Percentiles rank a stretch among this genome's conserved stretches.
Conservation (phyloP, 2,888 invertebrate genomes). For the Ceriagrion tenellum region DNA sequence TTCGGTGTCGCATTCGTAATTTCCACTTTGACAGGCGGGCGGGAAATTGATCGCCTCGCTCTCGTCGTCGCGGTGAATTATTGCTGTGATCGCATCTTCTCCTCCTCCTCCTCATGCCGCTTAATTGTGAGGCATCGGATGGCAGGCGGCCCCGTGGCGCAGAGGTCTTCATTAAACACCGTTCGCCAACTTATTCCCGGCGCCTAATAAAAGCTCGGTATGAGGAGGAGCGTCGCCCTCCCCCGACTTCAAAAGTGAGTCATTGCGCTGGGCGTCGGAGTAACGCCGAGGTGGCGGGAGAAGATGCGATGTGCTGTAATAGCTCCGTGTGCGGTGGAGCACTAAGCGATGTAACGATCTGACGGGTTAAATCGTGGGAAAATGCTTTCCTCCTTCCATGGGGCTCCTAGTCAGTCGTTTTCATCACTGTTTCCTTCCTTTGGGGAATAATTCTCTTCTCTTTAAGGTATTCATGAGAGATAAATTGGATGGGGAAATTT, state of each 20-base stretch:
- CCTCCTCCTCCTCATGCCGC: neutral
- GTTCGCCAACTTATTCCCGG: neutral
- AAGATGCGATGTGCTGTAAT: neutral
- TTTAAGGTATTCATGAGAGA: too few relatives aligned
- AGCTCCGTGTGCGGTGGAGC: neutral
- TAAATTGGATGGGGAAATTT: too few relatives aligned
- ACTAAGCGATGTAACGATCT: neutral
- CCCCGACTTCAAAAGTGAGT: neutral
- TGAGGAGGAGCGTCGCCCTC: neutral
- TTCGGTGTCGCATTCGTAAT: slow-evolving; percentile 20
- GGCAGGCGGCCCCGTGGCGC: neutral
- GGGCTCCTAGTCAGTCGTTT: too few relatives aligned
- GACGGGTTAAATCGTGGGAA: neutral
- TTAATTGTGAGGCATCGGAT: neutral
- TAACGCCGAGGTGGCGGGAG: neutral
- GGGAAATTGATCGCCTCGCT: slow-evolving; percentile 32
- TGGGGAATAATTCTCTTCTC: too few relatives aligned
- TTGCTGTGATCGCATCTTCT: neutral
- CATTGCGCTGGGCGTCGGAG: neutral
- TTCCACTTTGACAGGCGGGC: neutral
- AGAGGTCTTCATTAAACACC: neutral
- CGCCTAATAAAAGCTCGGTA: neutral
- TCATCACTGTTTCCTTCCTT: too few relatives aligned
- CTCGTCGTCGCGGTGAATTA: neutral
- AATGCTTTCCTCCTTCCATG: neutral